Base-by-base conservation (phyloP, 2,113 vertebrate species). In the Erythrocebus patas region DNA sequence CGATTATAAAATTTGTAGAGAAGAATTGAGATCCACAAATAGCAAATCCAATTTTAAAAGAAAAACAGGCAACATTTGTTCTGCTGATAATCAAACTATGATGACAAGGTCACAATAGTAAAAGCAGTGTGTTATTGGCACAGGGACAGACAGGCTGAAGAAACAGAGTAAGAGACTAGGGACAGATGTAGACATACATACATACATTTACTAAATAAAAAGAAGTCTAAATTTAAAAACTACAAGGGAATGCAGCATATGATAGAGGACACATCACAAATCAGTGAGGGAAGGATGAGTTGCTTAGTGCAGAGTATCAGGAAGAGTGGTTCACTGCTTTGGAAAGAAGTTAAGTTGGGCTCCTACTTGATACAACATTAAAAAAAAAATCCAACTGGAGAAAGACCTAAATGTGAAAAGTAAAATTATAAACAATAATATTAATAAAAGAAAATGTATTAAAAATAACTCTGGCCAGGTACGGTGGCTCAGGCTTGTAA, bases 41-140 rank as follows among this genome's bases (percentile, higher is more conserved):
- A 86, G 48, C 80, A 86, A 96, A 96, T 96, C 73, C 92, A 92
- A 95, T 97, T 93, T 86, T 84, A 88, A 93, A 73, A 89, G 84
- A 95, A 88, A 43, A 92, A 48, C 57, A 89, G 35, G 40, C 32
- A 81, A 66, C 78, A 78, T 59, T 89, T 81, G 22, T 43, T 84
- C 57, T 93, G 78, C 17, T 85, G 83, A 92, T 93, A 76, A 76
- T 80, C 55, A 64, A 93, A 89, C 43, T 79, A 64, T 64, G 87
- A 92, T 87, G 82, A 72, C 66, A 93, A 88, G 94, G 76, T n/a
- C 22, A 81, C 30, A 93, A 93, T 57, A 72, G 76, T 59, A 85
- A 81, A 96, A 70, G 64, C 50, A 45, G n/a, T 22, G 25, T 84
- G 73, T 92, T 68, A 17, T 45, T 83, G 85, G 40, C 48, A 30